These are phyloP conservation scores for Pitta sordida DNA, from an alignment of 2,113 vertebrate genomes.

Conservation along the genomic window DNA sequence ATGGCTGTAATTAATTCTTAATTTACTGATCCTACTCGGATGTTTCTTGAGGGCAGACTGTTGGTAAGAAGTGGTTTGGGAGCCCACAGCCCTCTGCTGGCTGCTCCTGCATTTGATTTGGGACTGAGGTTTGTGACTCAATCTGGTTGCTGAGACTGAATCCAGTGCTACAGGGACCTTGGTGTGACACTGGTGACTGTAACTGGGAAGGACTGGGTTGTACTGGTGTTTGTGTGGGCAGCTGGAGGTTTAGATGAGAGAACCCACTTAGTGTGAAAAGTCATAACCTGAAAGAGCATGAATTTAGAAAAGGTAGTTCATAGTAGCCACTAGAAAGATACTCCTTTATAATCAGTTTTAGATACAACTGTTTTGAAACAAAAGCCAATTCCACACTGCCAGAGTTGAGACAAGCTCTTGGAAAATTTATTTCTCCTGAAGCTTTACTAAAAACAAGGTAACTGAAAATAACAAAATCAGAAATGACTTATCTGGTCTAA, in stretches of 20 bases:
- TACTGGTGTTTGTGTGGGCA: background rate
- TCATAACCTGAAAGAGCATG: background rate
- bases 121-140: background rate
- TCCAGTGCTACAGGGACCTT: background rate
- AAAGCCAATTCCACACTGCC: background rate
- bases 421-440: constrained; percentile 38
- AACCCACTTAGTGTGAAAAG: background rate
- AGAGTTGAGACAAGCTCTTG: background rate
- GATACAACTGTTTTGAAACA: background rate
- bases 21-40: background rate
- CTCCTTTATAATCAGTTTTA: background rate
- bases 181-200: background rate
- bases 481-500: constrained; percentile 16
- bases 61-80: background rate
- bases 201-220: background rate
- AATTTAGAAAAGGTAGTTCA: background rate
- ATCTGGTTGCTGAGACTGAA: background rate
- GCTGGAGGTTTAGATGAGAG: background rate
- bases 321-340: background rate
- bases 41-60: background rate
- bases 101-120: background rate
- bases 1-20: background rate
- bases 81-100: background rate
- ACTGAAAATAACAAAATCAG: background rate
- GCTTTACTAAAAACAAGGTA: background rate